Evolutionary conservation across 2,888 invertebrate genomes (phyloP).

Genomic region (Chelonus formosanus): DNA sequence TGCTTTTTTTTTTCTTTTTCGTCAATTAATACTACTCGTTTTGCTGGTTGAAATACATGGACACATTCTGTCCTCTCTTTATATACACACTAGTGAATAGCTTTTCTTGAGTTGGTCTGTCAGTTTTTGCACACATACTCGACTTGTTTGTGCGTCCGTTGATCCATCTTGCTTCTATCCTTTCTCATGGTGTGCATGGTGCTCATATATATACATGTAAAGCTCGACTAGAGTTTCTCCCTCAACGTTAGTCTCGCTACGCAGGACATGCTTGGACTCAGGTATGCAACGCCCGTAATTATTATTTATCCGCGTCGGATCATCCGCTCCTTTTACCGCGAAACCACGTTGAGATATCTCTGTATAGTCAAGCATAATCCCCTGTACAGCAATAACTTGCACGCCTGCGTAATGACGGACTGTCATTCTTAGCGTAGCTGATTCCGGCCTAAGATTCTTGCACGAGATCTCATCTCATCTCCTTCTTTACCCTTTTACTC

Average conservation of each 20-base stretch:
- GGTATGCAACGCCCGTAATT: slow-evolving; percentile 48
- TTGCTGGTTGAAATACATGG: not conserved
- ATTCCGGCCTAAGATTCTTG: slow-evolving; percentile 44
- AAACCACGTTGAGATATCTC: slow-evolving; percentile 32
- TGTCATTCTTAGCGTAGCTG: slow-evolving; percentile 49
- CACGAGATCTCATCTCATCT: slow-evolving; percentile 34
- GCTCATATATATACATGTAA: too few species aligned
- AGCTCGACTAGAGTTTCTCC: too few species aligned
- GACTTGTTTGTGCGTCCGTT: slow-evolving; percentile 14
- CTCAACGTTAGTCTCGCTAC: slow-evolving; percentile 14
- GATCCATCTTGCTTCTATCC: slow-evolving; percentile 9
- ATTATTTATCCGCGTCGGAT: slow-evolving; percentile 53
- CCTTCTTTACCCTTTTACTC: not conserved
- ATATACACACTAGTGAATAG: slow-evolving; percentile 9
- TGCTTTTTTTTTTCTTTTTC: too few species aligned
- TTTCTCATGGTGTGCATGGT: not conserved
- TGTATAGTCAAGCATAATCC: slow-evolving; percentile 21
- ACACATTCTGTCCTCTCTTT: slow-evolving; percentile 18
- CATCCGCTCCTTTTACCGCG: slow-evolving; percentile 43
- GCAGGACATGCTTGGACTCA: slow-evolving; percentile 32
- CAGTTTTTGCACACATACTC: slow-evolving; percentile 19
- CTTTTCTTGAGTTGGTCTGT: slow-evolving; percentile 14
- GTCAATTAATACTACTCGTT: too few species aligned
- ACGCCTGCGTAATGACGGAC: slow-evolving; percentile 51
- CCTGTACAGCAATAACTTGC: slow-evolving; percentile 21